phyloP scores from a whole-genome alignment of 2,797 vertebrate genomes.

The Lepus townsendii region DNA sequence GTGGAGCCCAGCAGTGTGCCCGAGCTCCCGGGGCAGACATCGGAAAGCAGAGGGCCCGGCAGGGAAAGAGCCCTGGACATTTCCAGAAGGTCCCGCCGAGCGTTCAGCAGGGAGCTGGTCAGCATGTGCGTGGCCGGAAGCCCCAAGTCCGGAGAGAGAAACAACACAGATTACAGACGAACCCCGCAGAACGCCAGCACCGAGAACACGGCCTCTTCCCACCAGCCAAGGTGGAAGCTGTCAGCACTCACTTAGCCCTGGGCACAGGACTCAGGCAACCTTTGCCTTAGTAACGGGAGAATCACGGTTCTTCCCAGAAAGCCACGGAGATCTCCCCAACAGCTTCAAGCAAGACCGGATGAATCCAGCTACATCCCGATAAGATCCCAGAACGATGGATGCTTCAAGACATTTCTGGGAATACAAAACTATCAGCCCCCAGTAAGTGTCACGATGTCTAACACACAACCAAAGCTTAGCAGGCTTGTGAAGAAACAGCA shows the following conservation, averaged over 20 bases:
- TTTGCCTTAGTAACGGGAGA: not conserved
- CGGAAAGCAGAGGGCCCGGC: not conserved
- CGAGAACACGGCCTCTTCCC: not conserved
- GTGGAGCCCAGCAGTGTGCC: not conserved
- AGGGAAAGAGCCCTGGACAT: not conserved
- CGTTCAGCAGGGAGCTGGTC: not conserved
- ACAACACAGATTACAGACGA: not conserved
- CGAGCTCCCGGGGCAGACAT: not conserved
- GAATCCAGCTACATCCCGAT: not conserved
- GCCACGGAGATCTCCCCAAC: not conserved
- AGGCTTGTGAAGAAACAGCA: not conserved
- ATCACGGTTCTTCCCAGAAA: not conserved
- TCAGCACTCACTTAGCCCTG: not conserved
- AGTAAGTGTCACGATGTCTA: not conserved
- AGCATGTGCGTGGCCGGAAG: not conserved
- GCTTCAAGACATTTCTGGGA: not conserved
- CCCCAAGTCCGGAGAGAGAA: not conserved
- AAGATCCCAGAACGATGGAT: not conserved
- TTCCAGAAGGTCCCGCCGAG: not conserved
- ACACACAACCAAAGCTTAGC: not conserved
- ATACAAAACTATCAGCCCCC: not conserved
- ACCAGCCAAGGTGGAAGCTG: not conserved
- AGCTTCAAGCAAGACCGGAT: not conserved
- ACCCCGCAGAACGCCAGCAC: not conserved
- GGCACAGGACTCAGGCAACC: not conserved